A percentile compares a stretch with the other conserved stretches of the same genome.
Conservation (phyloP, 2,113 vertebrate genomes). For the Pseudopipra pipra region DNA sequence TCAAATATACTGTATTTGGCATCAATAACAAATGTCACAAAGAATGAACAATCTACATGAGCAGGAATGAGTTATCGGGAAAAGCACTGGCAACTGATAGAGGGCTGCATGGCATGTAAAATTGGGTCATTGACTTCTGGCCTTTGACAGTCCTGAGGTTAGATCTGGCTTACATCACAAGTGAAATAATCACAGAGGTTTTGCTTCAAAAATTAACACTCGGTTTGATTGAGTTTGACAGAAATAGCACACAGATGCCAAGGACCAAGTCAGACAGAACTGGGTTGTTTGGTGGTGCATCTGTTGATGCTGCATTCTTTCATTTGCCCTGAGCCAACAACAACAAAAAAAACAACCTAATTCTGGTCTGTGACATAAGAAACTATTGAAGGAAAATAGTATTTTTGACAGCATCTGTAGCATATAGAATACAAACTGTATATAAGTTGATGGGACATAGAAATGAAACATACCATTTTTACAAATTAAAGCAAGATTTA, state of each 20-base stretch:
- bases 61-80: background rate
- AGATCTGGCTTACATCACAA: slow-evolving; percentile 82
- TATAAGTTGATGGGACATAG: background rate
- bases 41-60: background rate
- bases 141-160: slow-evolving; percentile 76
- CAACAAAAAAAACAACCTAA: background rate
- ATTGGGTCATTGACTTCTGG: slow-evolving; percentile 83
- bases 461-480: background rate
- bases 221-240: slow-evolving; percentile 82
- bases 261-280: slow-evolving; percentile 77
- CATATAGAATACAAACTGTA: background rate
- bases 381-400: background rate
- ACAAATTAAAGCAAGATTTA: background rate
- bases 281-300: slow-evolving; percentile 75
- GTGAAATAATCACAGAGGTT: slow-evolving; percentile 81
- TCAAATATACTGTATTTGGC: background rate
- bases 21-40: background rate
- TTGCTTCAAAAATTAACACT: slow-evolving; percentile 82
- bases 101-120: slow-evolving; percentile 67
- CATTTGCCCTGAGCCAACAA: slow-evolving; percentile 55
- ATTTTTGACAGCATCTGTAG: background rate
- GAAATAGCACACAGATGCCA: slow-evolving; percentile 80
- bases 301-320: slow-evolving; percentile 69
- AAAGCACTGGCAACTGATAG: slow-evolving; percentile 36
- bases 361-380: slow-evolving; percentile 52